Evolutionary conservation across 1,140 invertebrate species (phyloP).

Genomic region (Apis dorsata): DNA sequence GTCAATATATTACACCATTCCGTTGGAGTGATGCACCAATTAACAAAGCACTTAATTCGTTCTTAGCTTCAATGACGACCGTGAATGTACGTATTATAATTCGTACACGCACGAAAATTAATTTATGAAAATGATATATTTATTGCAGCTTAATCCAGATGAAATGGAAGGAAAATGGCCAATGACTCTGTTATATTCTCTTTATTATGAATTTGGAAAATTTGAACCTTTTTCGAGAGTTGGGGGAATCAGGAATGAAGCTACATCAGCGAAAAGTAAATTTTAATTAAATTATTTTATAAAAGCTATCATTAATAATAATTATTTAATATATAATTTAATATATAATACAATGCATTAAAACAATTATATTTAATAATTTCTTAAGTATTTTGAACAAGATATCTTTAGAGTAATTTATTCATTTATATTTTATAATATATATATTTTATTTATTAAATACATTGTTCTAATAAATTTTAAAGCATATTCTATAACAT

Average conservation of each 20-base stretch:
- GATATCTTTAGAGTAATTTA: too few species aligned
- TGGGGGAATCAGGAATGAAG: conserved; percentile 87
- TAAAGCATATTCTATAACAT: too few species aligned
- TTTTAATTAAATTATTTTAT: conserved; percentile 20
- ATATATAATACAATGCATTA: too few species aligned
- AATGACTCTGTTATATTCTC: conserved; percentile 86
- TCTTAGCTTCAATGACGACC: conserved; percentile 85
- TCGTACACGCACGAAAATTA: background rate
- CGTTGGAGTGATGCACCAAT: conserved; percentile 86
- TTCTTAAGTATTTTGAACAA: too few species aligned
- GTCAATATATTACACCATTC: conserved; percentile 85
- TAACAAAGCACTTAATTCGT: conserved; percentile 87
- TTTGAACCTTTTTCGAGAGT: conserved; percentile 86
- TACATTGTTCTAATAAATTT: too few species aligned
- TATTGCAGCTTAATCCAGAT: conserved; percentile 82
- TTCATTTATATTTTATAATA: too few species aligned
- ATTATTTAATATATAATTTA: too few species aligned
- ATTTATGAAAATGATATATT: background rate
- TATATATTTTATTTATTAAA: too few species aligned
- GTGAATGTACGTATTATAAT: conserved; percentile 80
- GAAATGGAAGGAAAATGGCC: conserved; percentile 88
- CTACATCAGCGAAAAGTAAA: conserved; percentile 83
- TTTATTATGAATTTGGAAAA: conserved; percentile 89
- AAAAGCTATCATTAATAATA: too few species aligned
- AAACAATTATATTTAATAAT: too few species aligned